These are phyloP conservation scores for Centrocercus urophasianus DNA, from an alignment of 2,113 vertebrate species.

Conservation along the genomic window DNA sequence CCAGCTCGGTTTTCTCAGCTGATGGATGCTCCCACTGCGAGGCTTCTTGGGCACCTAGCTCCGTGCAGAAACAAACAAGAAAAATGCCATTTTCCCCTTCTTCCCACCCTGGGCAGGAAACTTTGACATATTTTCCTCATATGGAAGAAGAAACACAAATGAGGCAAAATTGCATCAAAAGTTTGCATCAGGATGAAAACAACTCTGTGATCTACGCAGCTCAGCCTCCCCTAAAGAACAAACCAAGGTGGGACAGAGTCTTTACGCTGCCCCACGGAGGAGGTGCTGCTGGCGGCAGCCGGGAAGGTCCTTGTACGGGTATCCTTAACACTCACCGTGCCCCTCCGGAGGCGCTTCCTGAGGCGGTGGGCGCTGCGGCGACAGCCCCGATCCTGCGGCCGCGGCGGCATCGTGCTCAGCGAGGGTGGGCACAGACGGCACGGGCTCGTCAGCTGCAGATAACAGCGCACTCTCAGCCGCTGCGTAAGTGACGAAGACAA, in stretches of 20 bases:
- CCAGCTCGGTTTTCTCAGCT: not conserved
- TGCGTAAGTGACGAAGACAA: not conserved
- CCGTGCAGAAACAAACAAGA: not conserved
- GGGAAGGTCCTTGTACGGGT: no score
- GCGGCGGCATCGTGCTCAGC: not conserved
- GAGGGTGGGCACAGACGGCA: not conserved
- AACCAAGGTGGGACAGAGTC: no score
- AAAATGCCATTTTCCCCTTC: not conserved
- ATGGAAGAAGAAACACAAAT: not conserved
- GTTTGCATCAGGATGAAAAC: not conserved
- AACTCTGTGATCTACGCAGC: not conserved
- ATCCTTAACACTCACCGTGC: no score
- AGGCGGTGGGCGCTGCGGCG: no score
- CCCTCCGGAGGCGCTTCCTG: no score
- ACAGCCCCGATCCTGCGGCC: not conserved
- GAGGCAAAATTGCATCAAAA: not conserved
- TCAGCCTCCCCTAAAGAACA: not conserved
- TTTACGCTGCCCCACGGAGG: no score
- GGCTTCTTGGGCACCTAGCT: slow-evolving; percentile 65
- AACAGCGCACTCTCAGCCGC: not conserved
- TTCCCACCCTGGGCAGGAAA: not conserved
- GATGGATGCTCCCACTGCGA: slow-evolving; percentile 4
- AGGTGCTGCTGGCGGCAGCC: no score
- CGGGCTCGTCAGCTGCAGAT: not conserved
- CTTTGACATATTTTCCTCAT: not conserved